These are phyloP conservation scores for Piezodorus guildinii DNA, from an alignment of 1,140 invertebrate genomes.

Conservation along the genomic window DNA sequence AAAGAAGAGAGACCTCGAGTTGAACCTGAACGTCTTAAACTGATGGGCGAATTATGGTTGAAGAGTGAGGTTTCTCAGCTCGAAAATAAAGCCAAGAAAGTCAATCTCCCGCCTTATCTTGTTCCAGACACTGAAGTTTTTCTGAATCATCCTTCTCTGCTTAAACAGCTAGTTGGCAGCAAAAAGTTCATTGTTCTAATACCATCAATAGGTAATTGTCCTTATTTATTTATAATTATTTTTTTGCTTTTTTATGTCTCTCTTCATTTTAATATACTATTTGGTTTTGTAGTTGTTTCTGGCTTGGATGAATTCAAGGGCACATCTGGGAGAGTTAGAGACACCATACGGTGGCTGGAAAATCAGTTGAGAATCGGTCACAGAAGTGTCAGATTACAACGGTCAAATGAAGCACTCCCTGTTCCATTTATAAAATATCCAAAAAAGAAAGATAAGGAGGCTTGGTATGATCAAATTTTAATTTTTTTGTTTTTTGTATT, in stretches of 20 bases:
- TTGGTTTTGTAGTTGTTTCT: constrained; percentile 59
- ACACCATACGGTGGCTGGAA: constrained; percentile 86
- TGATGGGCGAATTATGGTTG: constrained; percentile 62
- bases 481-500: background rate
- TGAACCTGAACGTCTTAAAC: background rate
- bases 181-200: constrained; percentile 70
- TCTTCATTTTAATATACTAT: constrained; percentile 14
- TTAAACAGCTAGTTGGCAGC: constrained; percentile 64
- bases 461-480: constrained; percentile 36
- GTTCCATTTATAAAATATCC: constrained; percentile 62
- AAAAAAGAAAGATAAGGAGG: constrained; percentile 53
- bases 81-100: constrained; percentile 41
- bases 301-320: constrained; percentile 69
- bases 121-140: constrained; percentile 61
- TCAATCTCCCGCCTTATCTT: constrained; percentile 54
- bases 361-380: constrained; percentile 71
- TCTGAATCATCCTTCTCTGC: constrained; percentile 53
- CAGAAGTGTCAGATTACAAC: constrained; percentile 66
- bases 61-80: constrained; percentile 59
- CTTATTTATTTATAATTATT: background rate
- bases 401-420: constrained; percentile 59
- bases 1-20: background rate
- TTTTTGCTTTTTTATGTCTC: background rate
- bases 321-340: constrained; percentile 59
- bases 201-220: constrained; percentile 56